Evolutionary conservation across 2,888 invertebrate species (phyloP), one percentile per base, ranked within the genome.

Genomic region (Drosophila siamana): DNA sequence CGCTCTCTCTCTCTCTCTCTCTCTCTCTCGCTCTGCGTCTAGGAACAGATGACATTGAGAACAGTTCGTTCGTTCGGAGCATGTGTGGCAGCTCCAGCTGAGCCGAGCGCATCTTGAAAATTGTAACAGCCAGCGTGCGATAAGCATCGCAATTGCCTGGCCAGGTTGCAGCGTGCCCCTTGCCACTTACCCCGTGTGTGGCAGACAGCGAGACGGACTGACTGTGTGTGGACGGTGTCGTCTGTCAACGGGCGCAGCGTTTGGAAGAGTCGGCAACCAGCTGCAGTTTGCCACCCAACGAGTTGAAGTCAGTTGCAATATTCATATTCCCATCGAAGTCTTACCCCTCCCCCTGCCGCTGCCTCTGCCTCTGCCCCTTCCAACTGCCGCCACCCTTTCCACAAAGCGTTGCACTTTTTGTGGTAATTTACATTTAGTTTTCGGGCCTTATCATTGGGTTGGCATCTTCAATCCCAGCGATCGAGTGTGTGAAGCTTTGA

Each of bases 391-490:
- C 28, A 30, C 40, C 47, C 47, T 13, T 36, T 43, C 41, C 41
- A 30, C 16, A 7, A 19, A n/a, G 48, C 57, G 55, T 67, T 83
- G 87, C 74, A 63, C 80, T 63, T 74, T 81, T 86, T 86, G 80
- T 86, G 86, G 80, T 81, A 86, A 81, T 81, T 81, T 81, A 87
- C 85, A 81, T 81, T 81, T 80, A 36, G 63, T 13, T 62, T 44
- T 55, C 11, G 7, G 52, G 57, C 59, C 69, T 66, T 84, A 86
- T 81, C 80, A 57, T 36, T 16, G 13, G 40, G 40, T 54, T 77
- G 30, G 41, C 64, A 86, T 80, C 86, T 80, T 55, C 38, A 61
- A 33, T 38, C 33, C 26, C 13, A 19, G 6, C 7, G 6, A n/a
- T 33, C 33, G 26, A 26, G 26, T 7, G 6, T n/a, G 22, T 11